These are phyloP conservation scores for Ranitomeya variabilis DNA, from an alignment of 2,113 vertebrate genomes.

Conservation along the genomic window DNA sequence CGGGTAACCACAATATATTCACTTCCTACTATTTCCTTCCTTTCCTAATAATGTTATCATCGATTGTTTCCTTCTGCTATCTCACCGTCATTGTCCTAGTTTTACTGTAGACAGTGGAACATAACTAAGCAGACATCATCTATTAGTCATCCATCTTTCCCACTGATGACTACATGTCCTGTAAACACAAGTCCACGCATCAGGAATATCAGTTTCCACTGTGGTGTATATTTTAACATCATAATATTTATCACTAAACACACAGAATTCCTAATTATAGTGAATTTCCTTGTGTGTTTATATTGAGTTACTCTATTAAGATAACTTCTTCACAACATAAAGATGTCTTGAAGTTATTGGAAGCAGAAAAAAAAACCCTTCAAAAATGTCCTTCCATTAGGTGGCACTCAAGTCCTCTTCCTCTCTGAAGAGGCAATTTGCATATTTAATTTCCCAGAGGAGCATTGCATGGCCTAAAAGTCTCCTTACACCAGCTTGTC, in stretches of 20 bases:
- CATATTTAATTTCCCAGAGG: no score
- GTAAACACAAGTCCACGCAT: not conserved
- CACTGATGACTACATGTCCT: not conserved
- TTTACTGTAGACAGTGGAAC: not conserved
- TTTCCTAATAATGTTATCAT: not conserved
- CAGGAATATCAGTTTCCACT: not conserved
- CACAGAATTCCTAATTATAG: not conserved
- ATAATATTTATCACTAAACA: not conserved
- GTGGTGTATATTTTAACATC: not conserved
- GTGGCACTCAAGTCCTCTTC: no score
- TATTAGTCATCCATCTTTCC: not conserved
- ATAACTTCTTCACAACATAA: not conserved
- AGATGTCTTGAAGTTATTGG: not conserved
- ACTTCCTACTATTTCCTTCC: conserved; percentile 31
- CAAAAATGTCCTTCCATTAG: not conserved
- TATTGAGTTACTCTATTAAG: not conserved
- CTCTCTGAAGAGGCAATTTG: no score
- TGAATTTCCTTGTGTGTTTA: not conserved
- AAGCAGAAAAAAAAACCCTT: not conserved
- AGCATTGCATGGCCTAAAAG: no score
- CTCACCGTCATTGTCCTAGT: conserved; percentile 7
- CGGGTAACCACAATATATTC: not conserved
- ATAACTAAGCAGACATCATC: conserved; percentile 14
- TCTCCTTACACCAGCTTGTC: no score
- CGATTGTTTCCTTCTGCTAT: conserved; percentile 7